Conservation (phyloP, 2,797 vertebrate genomes). For the Denticeps clupeoides region DNA sequence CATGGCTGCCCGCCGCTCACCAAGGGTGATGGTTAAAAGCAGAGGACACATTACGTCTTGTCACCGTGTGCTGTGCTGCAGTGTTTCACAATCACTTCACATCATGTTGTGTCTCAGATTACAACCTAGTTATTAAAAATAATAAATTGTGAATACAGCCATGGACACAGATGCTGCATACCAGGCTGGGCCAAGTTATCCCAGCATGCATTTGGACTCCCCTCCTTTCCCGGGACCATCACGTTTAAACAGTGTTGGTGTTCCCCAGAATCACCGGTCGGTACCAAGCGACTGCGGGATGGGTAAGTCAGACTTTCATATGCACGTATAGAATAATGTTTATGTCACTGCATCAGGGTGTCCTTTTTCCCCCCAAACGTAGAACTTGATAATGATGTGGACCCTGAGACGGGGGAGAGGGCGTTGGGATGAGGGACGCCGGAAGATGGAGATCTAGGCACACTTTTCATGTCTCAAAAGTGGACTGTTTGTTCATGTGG, state of each 20-base stretch:
- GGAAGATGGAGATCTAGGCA: background rate
- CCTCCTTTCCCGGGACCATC: background rate
- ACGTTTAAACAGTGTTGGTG: background rate
- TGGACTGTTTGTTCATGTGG: too few relatives aligned
- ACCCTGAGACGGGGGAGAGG: constrained; percentile 48
- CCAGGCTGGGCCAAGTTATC: background rate
- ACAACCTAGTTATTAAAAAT: too few relatives aligned
- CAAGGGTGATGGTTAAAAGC: too few relatives aligned
- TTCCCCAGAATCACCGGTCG: constrained; percentile 1
- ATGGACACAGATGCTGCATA: constrained; percentile 23
- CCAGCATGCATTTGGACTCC: background rate
- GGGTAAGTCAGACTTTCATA: constrained; percentile 39
- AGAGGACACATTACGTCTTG: background rate
- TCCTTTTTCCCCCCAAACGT: constrained; percentile 4
- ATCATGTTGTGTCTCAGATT: too few relatives aligned
- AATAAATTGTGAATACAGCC: constrained; percentile 14
- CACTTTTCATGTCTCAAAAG: too few relatives aligned
- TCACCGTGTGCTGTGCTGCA: background rate
- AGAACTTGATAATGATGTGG: constrained; percentile 37
- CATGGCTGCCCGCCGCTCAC: too few relatives aligned
- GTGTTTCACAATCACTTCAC: background rate
- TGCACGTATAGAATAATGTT: background rate
- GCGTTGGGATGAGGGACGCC: constrained; percentile 31
- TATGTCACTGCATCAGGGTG: background rate
- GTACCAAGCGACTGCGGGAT: constrained; percentile 18